Base-by-base conservation (phyloP, 1,140 invertebrate species). In the Coelopa frigida region DNA sequence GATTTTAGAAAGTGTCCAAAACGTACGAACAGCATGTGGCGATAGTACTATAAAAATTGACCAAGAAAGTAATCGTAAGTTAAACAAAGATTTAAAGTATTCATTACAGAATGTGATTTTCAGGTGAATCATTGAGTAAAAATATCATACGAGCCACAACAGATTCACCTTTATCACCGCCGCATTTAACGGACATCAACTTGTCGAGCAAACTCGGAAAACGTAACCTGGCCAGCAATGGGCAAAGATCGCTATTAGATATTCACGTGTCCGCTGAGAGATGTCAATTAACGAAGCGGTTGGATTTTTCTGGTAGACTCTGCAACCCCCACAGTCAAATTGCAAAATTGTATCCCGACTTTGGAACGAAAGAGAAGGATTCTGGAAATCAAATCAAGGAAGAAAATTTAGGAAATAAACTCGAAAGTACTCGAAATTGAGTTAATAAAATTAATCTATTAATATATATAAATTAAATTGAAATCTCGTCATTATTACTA, bases 1-100 rank as follows among this genome's bases (percentile, higher is more conserved):
- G 55, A 77, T 97, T 11, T 74, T 96, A 11, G 82, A 85, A 41
- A 94, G 89, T 68, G 70, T 96, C 7, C 72, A 89, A 23, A 95
- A 60, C 85, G 87, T 58, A 76, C 85, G 58, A 73, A 51, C 56
- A 3, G 58, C 82, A 57, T 73, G 74, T 50, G 59, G 58, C 37
- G 56, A 67, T 52, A 62, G 60, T 23, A 74, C 75, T 38, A 73
- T 82, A 37, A 82, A 81, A 66, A 77, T 81, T 0, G 83, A 86
- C 55, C 56, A 76, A 4, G 80, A 82, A 76, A 45, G 75, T 75
- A 7, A 60, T 78, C 42, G 71, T 51, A 48, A 51, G 45, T 44
- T 2, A 32, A 23, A n/a, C 22, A 20, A 33, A 20, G n/a, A 11
- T 43, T 37, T 15, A 37, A 42, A 24, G 23, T 21, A 29, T 36